Conservation (phyloP, 1,140 invertebrate genomes). For the Pseudachorutes palmiensis region DNA sequence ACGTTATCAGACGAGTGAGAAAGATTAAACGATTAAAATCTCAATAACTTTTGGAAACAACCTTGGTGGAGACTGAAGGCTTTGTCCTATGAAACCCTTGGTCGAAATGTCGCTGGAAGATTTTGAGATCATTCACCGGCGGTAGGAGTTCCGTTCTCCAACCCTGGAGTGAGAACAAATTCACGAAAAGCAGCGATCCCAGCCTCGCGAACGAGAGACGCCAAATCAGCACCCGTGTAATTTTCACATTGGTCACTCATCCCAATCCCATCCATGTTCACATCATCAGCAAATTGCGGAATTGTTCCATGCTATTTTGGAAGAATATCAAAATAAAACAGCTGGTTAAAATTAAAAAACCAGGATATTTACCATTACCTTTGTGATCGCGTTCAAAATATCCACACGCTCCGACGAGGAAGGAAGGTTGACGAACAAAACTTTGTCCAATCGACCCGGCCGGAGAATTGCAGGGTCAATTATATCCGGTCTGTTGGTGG, state of each 20-base stretch:
- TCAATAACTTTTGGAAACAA: constrained; percentile 37
- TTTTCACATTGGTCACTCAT: constrained; percentile 59
- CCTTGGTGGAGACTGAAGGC: constrained; percentile 69
- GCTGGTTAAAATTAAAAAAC: constrained; percentile 6
- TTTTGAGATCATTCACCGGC: constrained; percentile 42
- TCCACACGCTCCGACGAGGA: constrained; percentile 67
- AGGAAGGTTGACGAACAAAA: constrained; percentile 89
- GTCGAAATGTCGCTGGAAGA: constrained; percentile 51
- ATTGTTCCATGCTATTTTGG: constrained; percentile 61
- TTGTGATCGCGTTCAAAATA: constrained; percentile 83
- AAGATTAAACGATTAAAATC: constrained; percentile 9
- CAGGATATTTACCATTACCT: constrained; percentile 49
- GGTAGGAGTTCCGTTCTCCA: constrained; percentile 48
- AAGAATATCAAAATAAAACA: constrained; percentile 6
- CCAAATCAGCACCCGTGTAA: constrained; percentile 87
- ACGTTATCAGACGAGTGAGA: no score
- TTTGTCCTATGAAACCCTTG: constrained; percentile 62
- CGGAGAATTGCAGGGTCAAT: constrained; percentile 91
- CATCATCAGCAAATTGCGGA: constrained; percentile 65
- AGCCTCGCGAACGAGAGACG: constrained; percentile 74
- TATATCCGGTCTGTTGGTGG: constrained; percentile 93
- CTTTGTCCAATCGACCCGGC: constrained; percentile 88
- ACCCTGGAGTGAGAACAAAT: constrained; percentile 45
- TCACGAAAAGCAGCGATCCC: constrained; percentile 65
- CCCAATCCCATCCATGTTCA: constrained; percentile 62